phyloP scores from a whole-genome alignment of 1,140 invertebrate genomes.

The Augochlora pura region DNA sequence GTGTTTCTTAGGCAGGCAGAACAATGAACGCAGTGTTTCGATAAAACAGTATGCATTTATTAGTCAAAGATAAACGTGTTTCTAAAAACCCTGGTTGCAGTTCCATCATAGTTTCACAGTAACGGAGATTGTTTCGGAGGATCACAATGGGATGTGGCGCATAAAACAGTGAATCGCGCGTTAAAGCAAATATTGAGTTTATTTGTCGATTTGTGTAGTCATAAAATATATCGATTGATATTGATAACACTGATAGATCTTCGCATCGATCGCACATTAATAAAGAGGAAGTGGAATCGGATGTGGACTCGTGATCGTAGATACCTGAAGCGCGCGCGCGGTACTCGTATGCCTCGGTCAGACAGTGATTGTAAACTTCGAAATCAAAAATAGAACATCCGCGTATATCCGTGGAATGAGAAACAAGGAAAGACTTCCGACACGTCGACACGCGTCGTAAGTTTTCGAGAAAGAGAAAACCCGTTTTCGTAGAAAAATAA shows the following conservation, averaged over 20 bases:
- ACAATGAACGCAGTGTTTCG: not conserved
- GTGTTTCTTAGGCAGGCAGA: too few species aligned
- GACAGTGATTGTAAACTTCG: not conserved
- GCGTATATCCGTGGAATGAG: not conserved
- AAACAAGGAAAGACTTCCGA: not conserved
- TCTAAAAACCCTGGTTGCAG: slow-evolving; percentile 39
- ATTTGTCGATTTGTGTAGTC: slow-evolving; percentile 70
- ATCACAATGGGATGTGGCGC: not conserved
- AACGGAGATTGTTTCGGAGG: slow-evolving; percentile 1
- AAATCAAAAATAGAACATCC: not conserved
- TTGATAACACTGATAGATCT: slow-evolving; percentile 51
- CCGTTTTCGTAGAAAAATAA: slow-evolving; percentile 21
- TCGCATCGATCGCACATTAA: slow-evolving; percentile 40
- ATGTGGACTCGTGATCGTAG: slow-evolving; percentile 33
- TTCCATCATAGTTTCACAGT: slow-evolving; percentile 27
- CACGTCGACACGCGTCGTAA: not conserved
- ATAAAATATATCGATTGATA: slow-evolving; percentile 75
- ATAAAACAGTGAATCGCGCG: slow-evolving; percentile 29
- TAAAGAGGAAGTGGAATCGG: slow-evolving; percentile 29
- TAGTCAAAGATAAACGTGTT: slow-evolving; percentile 34
- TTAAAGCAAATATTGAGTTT: slow-evolving; percentile 73
- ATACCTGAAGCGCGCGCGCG: slow-evolving; percentile 52
- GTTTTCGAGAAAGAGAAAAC: not conserved
- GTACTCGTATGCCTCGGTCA: not conserved
- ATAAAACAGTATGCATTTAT: slow-evolving; percentile 37